Evolutionary conservation across 2,113 vertebrate genomes (phyloP).

Genomic region (Nothocercus nigrocapillus): DNA sequence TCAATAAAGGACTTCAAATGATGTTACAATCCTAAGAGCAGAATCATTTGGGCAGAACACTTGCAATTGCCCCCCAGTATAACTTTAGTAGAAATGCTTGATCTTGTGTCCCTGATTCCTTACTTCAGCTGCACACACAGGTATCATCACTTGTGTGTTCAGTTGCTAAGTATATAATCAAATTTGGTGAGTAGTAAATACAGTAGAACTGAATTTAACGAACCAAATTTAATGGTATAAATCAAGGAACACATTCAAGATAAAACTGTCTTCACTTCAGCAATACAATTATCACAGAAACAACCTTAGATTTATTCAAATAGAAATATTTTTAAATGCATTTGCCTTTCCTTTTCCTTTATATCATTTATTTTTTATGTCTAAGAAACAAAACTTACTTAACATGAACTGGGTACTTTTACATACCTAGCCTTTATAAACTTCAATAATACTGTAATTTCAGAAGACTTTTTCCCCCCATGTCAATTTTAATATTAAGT

Average conservation of each 20-base stretch:
- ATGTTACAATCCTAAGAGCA: background rate
- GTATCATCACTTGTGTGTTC: background rate
- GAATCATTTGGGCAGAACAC: background rate
- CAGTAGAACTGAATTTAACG: background rate
- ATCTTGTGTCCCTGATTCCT: background rate
- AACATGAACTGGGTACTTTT: background rate
- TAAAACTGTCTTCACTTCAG: slow-evolving; percentile 12
- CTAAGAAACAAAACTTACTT: slow-evolving; percentile 9
- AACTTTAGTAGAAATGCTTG: background rate
- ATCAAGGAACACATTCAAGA: background rate
- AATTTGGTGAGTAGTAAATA: slow-evolving; percentile 30
- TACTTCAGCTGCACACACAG: slow-evolving; percentile 29
- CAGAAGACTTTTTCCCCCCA: background rate
- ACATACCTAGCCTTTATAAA: background rate
- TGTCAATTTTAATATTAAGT: background rate
- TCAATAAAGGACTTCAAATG: background rate
- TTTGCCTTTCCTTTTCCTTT: slow-evolving; percentile 36
- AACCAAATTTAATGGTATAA: background rate
- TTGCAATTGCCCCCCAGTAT: background rate
- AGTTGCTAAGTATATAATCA: slow-evolving; percentile 36
- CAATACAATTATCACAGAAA: background rate
- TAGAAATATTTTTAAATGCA: slow-evolving; percentile 1
- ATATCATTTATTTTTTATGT: slow-evolving; percentile 17
- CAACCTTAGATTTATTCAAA: slow-evolving; percentile 44
- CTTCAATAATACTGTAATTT: background rate